A percentile compares a stretch with the other conserved stretches of the same genome.
Conservation (phyloP, 2,113 vertebrate species). For the Oophaga pumilio region DNA sequence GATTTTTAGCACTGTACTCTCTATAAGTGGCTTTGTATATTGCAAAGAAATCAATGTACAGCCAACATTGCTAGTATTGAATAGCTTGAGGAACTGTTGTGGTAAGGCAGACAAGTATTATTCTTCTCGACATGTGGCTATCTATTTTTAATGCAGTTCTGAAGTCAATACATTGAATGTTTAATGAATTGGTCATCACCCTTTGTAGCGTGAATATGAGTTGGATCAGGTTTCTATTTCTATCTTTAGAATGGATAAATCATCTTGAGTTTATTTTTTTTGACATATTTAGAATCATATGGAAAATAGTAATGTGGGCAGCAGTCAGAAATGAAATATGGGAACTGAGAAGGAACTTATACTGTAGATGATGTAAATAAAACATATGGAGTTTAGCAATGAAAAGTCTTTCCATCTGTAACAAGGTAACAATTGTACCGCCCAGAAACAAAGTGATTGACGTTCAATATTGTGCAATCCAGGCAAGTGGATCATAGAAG, state of each 20-base stretch:
- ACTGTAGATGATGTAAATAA: neutral
- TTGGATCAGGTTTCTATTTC: conserved; percentile 8
- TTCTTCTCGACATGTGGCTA: neutral
- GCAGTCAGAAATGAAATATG: neutral
- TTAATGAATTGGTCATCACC: conserved; percentile 32
- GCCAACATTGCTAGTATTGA: neutral
- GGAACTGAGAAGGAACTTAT: neutral
- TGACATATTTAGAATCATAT: conserved; percentile 40
- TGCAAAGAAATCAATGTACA: neutral
- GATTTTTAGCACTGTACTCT: neutral
- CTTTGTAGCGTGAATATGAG: conserved; percentile 16
- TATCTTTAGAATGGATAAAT: neutral
- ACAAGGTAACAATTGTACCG: neutral
- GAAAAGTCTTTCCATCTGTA: neutral
- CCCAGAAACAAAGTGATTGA: neutral
- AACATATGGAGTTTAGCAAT: neutral
- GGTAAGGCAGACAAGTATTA: conserved; percentile 9
- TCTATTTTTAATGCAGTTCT: conserved; percentile 41
- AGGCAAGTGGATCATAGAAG: neutral
- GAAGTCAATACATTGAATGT: conserved; percentile 44
- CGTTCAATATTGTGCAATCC: neutral
- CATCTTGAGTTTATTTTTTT: conserved; percentile 3
- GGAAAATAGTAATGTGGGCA: conserved; percentile 8
- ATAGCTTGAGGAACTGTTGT: neutral
- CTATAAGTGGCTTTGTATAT: neutral